Base-by-base conservation (phyloP, 2,888 invertebrate genomes). In the Eumacrocentrus americanus region DNA sequence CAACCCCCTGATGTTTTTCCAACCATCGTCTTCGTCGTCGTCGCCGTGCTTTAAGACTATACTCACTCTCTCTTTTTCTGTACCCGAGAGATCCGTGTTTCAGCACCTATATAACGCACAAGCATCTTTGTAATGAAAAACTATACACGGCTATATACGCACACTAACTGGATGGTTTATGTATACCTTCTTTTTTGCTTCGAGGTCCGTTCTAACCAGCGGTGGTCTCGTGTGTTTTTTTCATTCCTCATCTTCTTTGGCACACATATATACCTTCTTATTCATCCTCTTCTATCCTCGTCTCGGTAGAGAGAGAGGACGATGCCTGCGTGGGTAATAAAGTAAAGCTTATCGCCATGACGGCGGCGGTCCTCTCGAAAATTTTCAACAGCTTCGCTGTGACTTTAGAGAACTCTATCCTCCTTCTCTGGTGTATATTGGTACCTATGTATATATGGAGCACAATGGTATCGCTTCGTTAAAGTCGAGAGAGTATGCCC, bases 221-320 rank as follows among this genome's bases (percentile, higher is more conserved):
- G 47, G 59, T 54, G 59, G 48, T 54, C 54, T 52, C 53, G 52
- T 54, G 20, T 37, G 40, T 56, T 56, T 54, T 46, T 35, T 48
- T 54, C 53, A 38, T 46, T 60, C 37, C 44, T 16, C 60, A 54
- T 40, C 59, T 54, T 50, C n/a, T 58, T 47, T 46, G 38, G 60
- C n/a, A 60, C 61, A 56, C 54, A 56, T 58, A 58, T n/a, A 46
- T 58, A 60, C 58, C 57, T 66, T 58, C 57, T 42, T 53, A 56
- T 58, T 57, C 50, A 42, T 52, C 11, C 55, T 46, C 37, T 57
- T 29, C 38, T 44, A 47, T 16, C 42, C 50, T 61, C 52, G 11
- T 38, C 44, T 50, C 44, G 46, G 46, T 44, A 46, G 47, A n/a
- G n/a, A n/a, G n/a, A n/a, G n/a, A n/a, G 5, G 29, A 29, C 54